Conservation (phyloP, 1,140 invertebrate species). For the Orchestia grillus region DNA sequence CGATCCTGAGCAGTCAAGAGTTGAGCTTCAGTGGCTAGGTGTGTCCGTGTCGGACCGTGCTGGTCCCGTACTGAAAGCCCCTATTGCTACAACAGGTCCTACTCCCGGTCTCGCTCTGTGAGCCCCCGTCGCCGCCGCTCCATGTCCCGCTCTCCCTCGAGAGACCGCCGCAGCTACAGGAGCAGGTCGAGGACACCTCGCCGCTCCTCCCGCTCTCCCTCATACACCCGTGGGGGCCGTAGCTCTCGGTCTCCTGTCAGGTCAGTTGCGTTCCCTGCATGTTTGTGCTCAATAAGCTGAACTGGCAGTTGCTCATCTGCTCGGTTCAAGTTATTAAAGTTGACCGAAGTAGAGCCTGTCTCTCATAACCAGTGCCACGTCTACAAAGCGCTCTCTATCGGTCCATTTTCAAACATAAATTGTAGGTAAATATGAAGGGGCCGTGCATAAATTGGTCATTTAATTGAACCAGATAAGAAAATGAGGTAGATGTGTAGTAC, state of each 20-base stretch:
- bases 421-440: too few relatives aligned
- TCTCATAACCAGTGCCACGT: not conserved
- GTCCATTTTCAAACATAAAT: too few relatives aligned
- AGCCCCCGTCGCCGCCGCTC: slow-evolving; percentile 49
- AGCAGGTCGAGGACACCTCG: slow-evolving; percentile 18
- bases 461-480: too few relatives aligned
- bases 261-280: not conserved
- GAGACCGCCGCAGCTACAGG: slow-evolving; percentile 47
- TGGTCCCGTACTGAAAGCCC: not conserved
- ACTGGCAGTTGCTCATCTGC: too few relatives aligned
- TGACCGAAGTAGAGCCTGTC: not conserved
- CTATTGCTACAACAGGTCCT: not conserved
- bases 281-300: not conserved
- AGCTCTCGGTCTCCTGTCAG: slow-evolving; percentile 23
- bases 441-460: too few relatives aligned
- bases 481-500: too few relatives aligned
- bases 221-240: slow-evolving; percentile 26
- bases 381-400: too few relatives aligned
- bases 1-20: not conserved
- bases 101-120: not conserved
- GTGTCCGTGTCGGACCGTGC: not conserved
- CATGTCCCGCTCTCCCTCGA: not conserved
- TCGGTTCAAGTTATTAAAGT: not conserved
- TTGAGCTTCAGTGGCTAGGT: not conserved
- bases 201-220: slow-evolving; percentile 4